Conservation (phyloP, 92 coral and sea anemone species). For the Paramuricea clavata region DNA sequence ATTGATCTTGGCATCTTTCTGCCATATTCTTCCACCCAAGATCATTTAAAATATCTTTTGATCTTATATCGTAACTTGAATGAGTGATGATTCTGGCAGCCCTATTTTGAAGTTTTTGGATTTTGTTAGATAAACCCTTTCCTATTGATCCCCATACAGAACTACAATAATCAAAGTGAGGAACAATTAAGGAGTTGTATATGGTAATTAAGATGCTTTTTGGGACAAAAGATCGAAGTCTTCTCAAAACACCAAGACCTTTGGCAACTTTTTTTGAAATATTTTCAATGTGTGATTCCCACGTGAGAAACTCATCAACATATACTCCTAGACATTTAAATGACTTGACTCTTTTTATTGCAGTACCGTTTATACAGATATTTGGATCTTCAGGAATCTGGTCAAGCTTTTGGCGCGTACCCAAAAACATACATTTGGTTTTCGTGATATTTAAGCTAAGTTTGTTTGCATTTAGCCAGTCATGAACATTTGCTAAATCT, state of each 20-base stretch:
- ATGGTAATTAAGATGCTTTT: neutral
- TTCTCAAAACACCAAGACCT: conserved; percentile 46
- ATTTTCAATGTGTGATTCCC: conserved; percentile 36
- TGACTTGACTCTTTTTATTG: conserved; percentile 37
- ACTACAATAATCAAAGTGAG: conserved; percentile 45
- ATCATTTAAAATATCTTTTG: too few relatives aligned
- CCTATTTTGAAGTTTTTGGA: conserved; percentile 38
- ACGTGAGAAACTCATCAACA: conserved; percentile 39
- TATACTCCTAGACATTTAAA: conserved; percentile 31
- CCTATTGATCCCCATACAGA: conserved; percentile 24
- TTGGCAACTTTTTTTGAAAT: conserved; percentile 45
- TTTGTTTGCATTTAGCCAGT: conserved; percentile 51
- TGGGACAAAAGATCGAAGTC: conserved; percentile 18
- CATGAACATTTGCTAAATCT: conserved; percentile 20
- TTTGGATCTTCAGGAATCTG: neutral
- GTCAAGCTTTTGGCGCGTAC: conserved; percentile 1
- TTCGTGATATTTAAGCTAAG: conserved; percentile 47
- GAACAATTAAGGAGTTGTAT: conserved; percentile 31
- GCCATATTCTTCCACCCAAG: too few relatives aligned
- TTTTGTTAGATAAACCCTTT: conserved; percentile 33
- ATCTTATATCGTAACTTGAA: neutral
- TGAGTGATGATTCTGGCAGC: conserved; percentile 40
- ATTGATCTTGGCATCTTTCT: too few relatives aligned
- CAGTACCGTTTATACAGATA: neutral
- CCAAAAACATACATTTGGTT: conserved; percentile 46